These are phyloP conservation scores for Eilema sororculum DNA, from an alignment of 2,888 invertebrate genomes.

Conservation along the genomic window DNA sequence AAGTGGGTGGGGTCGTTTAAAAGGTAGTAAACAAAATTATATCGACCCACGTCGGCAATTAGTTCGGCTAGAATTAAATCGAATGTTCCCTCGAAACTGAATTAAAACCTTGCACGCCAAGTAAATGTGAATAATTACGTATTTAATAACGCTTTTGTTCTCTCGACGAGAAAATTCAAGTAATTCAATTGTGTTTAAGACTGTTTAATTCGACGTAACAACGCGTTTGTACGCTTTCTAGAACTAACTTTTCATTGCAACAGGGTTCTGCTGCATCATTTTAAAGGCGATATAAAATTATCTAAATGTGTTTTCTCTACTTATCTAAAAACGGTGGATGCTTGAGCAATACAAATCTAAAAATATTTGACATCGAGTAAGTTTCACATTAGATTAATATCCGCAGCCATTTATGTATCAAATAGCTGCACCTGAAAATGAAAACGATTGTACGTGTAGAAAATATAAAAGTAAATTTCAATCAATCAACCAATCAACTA, in stretches of 20 bases:
- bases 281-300: neutral
- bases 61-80: constrained; percentile 86
- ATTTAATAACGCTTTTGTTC: constrained; percentile 87
- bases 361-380: neutral
- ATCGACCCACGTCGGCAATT: constrained; percentile 84
- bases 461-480: too few relatives aligned
- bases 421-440: neutral
- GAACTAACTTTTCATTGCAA: constrained; percentile 62
- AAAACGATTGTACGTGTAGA: neutral
- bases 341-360: neutral
- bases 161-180: constrained; percentile 84
- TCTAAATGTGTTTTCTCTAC: neutral
- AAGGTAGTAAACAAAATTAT: constrained; percentile 86
- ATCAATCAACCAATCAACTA: too few relatives aligned
- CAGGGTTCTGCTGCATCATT: constrained; percentile 51
- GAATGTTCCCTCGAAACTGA: constrained; percentile 75
- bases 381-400: neutral
- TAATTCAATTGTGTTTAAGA: constrained; percentile 87
- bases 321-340: neutral
- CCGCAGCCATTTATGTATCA: neutral
- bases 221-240: constrained; percentile 76
- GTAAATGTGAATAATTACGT: constrained; percentile 87
- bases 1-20: constrained; percentile 84
- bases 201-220: constrained; percentile 81
- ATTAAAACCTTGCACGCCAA: constrained; percentile 83